Evolutionary conservation across 2,888 invertebrate genomes (phyloP).

Genomic region (Stratiomys singularior): DNA sequence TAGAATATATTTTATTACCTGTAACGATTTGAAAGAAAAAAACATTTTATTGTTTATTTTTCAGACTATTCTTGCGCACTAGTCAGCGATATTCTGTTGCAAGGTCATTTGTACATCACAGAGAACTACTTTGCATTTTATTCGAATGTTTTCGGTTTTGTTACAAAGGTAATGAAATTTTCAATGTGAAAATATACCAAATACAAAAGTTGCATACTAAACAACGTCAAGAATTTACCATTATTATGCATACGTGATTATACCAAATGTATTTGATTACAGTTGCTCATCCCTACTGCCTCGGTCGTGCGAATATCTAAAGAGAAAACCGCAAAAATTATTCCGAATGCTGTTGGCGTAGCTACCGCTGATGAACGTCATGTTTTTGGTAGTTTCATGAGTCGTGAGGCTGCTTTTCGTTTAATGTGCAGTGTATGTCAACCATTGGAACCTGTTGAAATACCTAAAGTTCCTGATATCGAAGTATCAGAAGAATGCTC

Average conservation of each 20-base stretch:
- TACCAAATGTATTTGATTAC: constrained; percentile 51
- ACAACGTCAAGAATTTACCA: background rate
- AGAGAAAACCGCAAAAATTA: constrained; percentile 92
- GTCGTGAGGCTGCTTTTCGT: constrained; percentile 87
- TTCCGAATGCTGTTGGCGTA: constrained; percentile 92
- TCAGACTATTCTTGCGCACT: constrained; percentile 92
- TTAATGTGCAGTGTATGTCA: constrained; percentile 89
- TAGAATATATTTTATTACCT: too few relatives aligned
- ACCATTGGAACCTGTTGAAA: constrained; percentile 64
- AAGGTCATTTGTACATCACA: constrained; percentile 94
- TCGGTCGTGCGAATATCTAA: constrained; percentile 89
- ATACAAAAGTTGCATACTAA: too few relatives aligned
- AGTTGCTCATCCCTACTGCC: constrained; percentile 88
- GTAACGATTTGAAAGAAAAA: too few relatives aligned
- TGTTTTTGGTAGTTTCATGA: constrained; percentile 90
- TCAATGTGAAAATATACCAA: too few relatives aligned
- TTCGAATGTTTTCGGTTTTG: constrained; percentile 94
- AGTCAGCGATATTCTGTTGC: constrained; percentile 90
- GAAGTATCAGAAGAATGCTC: constrained; percentile 63
- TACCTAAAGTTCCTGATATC: constrained; percentile 60
- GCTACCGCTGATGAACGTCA: constrained; percentile 84
- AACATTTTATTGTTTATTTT: constrained; percentile 13
- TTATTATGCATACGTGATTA: background rate
- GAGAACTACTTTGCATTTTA: constrained; percentile 96
- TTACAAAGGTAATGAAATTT: constrained; percentile 79